Percentiles rank a stretch among this genome's conserved stretches.
These are phyloP conservation scores for Varanus salvator DNA, from an alignment of 2,113 vertebrate genomes.

Conservation along the genomic window DNA sequence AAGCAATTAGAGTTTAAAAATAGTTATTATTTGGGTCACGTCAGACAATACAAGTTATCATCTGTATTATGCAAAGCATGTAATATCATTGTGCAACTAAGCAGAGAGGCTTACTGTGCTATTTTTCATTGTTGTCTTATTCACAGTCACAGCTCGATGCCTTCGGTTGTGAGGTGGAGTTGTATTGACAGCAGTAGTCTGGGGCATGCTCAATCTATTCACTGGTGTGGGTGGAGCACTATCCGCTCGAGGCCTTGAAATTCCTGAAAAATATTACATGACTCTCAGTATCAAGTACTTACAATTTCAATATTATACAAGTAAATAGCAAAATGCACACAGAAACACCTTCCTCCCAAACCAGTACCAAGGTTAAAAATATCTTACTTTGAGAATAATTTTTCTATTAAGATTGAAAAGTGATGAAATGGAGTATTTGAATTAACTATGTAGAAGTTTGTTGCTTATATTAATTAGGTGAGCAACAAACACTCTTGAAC, in stretches of 20 bases:
- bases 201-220: constrained; percentile 93
- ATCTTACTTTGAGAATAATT: constrained; percentile 1
- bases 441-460: not conserved
- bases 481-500: not conserved
- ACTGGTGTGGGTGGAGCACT: constrained; percentile 94
- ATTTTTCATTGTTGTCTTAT: constrained; percentile 90
- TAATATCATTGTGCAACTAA: not conserved
- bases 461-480: not conserved
- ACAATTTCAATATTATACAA: not conserved
- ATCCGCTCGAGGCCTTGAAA: constrained; percentile 91
- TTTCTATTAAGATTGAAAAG: constrained; percentile 8
- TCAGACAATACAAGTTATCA: not conserved
- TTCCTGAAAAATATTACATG: constrained; percentile 78
- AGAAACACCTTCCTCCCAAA: not conserved
- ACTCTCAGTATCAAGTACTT: not conserved
- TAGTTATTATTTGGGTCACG: not conserved
- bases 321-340: not conserved
- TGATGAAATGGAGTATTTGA: not conserved
- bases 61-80: not conserved
- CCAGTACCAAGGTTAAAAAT: constrained; percentile 10
- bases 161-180: constrained; percentile 93
- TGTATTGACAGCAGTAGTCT: constrained; percentile 86
- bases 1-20: too few species aligned
- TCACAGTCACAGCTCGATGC: constrained; percentile 88
- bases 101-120: constrained; percentile 83